Conservation (phyloP, 1,140 invertebrate genomes). For the Eulimnadia texana region DNA sequence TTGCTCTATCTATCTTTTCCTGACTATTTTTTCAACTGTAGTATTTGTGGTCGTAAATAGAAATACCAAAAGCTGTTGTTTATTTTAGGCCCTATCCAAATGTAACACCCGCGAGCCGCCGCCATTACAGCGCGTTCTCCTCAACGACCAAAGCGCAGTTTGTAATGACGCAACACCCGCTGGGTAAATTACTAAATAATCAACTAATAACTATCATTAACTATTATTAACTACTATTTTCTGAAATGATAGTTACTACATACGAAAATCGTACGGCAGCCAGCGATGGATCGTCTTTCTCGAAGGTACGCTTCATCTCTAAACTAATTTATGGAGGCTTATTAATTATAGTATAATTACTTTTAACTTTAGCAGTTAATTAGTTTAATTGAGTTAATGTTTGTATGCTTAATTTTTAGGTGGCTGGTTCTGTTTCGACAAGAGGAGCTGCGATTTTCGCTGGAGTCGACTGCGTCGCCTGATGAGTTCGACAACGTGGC, state of each 20-base stretch:
- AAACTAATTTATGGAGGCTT: too few species aligned
- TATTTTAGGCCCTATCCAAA: slow-evolving; percentile 15
- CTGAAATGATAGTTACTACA: slow-evolving; percentile 52
- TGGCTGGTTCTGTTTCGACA: slow-evolving; percentile 82
- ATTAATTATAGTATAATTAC: neutral
- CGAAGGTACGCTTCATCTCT: slow-evolving; percentile 46
- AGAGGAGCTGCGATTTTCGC: slow-evolving; percentile 57
- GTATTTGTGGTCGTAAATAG: neutral
- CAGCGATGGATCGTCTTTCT: slow-evolving; percentile 71
- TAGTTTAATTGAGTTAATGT: slow-evolving; percentile 1
- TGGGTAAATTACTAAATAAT: slow-evolving; percentile 38
- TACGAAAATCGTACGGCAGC: slow-evolving; percentile 55
- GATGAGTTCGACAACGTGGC: slow-evolving; percentile 60
- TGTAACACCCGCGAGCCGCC: slow-evolving; percentile 30
- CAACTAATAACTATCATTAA: neutral
- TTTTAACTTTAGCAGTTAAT: neutral
- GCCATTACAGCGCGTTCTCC: slow-evolving; percentile 45
- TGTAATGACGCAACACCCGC: slow-evolving; percentile 78
- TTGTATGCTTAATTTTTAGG: slow-evolving; percentile 28
- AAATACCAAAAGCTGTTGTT: neutral
- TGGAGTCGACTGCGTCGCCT: slow-evolving; percentile 61
- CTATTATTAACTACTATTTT: too few species aligned
- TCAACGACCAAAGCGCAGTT: slow-evolving; percentile 54
- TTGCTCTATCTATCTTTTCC: neutral
- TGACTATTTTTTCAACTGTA: neutral